Evolutionary conservation across 23 tunicate genomes (phyloP).

Genomic region (Halocynthia roretzi): DNA sequence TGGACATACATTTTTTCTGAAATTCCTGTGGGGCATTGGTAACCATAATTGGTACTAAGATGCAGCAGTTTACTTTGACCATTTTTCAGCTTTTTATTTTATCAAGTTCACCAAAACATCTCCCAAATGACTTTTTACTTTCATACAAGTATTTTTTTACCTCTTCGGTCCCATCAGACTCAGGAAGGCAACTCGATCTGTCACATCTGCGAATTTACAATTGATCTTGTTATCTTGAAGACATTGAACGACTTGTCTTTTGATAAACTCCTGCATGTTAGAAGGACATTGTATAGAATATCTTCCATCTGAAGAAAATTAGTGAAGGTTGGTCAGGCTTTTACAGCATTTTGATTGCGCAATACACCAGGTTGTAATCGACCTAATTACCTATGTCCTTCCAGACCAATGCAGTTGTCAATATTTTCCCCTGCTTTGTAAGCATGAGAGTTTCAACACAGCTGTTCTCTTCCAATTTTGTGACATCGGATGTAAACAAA

Average conservation of each 20-base stretch:
- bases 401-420: no score
- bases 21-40: no score
- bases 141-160: background rate
- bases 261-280: constrained; percentile 1
- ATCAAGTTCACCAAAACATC: background rate
- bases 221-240: constrained; percentile 11
- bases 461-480: constrained; percentile 9
- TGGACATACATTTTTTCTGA: no score
- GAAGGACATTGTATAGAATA: background rate
- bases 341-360: no score
- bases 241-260: constrained; percentile 23
- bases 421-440: constrained; percentile 5
- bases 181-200: constrained; percentile 33
- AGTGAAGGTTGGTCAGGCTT: no score
- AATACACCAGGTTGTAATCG: no score
- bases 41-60: no score
- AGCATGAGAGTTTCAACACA: constrained; percentile 43
- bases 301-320: no score
- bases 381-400: no score
- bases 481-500: constrained; percentile 27
- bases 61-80: background rate
- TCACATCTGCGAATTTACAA: constrained; percentile 31
- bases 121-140: background rate
- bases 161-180: constrained; percentile 68
- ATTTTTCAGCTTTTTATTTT: background rate